These are phyloP conservation scores for Parus major DNA, from an alignment of 2,113 vertebrate species.

Conservation along the genomic window DNA sequence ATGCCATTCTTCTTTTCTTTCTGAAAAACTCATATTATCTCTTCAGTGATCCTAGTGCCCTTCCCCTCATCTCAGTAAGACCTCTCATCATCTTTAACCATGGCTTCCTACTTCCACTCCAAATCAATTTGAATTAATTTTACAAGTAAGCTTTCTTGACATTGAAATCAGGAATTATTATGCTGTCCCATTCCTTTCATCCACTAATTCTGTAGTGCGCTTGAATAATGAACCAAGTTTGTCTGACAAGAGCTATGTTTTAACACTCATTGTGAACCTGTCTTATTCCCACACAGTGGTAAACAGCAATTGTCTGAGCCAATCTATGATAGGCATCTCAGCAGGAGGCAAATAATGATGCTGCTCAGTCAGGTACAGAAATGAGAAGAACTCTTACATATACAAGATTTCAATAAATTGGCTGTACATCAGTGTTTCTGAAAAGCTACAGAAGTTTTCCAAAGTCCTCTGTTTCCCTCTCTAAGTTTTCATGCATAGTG, in stretches of 20 bases:
- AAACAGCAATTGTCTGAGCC: neutral
- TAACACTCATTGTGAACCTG: neutral
- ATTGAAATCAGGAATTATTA: neutral
- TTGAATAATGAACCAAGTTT: conserved; percentile 11
- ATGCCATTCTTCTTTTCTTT: neutral
- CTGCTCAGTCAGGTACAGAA: neutral
- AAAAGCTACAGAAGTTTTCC: neutral
- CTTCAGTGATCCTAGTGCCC: neutral
- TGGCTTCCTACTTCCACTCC: neutral
- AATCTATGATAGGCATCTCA: neutral
- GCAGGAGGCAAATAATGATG: neutral
- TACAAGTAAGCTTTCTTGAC: neutral
- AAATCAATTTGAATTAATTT: conserved; percentile 15
- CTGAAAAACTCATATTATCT: neutral
- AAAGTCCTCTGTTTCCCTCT: neutral
- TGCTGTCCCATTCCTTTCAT: neutral
- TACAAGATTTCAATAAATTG: neutral
- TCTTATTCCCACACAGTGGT: neutral
- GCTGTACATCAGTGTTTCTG: neutral
- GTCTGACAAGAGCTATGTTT: neutral
- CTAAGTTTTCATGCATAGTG: neutral
- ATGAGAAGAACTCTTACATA: neutral
- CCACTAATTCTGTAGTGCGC: neutral
- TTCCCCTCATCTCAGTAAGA: neutral
- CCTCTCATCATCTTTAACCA: neutral